Evolutionary conservation across 2,888 invertebrate genomes (phyloP), one percentile per base, ranked within the genome.

Genomic region (Microplitis manilae): DNA sequence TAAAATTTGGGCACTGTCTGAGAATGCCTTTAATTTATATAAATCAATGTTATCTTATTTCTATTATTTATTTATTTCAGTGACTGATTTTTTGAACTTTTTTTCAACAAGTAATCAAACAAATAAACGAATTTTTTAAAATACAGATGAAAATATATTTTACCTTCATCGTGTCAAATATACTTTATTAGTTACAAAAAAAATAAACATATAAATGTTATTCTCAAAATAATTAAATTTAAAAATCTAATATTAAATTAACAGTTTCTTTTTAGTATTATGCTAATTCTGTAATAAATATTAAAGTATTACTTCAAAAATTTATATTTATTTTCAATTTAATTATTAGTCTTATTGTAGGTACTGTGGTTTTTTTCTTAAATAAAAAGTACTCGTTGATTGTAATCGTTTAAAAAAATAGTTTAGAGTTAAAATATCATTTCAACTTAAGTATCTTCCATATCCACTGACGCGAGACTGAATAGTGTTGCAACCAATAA

Each of bases 401-500:
- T 9, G 41, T 30, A 68, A 30, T 30, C 30, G 2, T 30, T 30
- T 30, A 2, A 2, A n/a, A 68, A 40, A 68, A 40, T 39, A n/a
- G 17, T 30, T 73, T 40, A 70, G 30, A 5, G 2, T 70, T 1
- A 30, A 30, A 30, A 30, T 30, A 70, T 70, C 6, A 72, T 62
- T 62, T 64, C 69, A 38, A 38, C 9, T n/a, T 0, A 65, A 70
- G 64, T 77, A 73, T 73, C 40, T 70, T 39, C 73, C 65, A 60
- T 69, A 70, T 39, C 77, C 77, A 39, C 8, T 6, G n/a, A 73
- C 39, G 9, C 60, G 68, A 7, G 77, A 77, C 50, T 38, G 17
- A 65, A 77, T 70, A 9, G 68, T n/a, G 70, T 92, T 90, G 83
- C 93, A 93, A 41, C 90, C 89, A 61, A 90, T 88, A 0, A 93